These are phyloP conservation scores for Lagopus leucura DNA, from an alignment of 2,113 vertebrate genomes.

Conservation along the genomic window DNA sequence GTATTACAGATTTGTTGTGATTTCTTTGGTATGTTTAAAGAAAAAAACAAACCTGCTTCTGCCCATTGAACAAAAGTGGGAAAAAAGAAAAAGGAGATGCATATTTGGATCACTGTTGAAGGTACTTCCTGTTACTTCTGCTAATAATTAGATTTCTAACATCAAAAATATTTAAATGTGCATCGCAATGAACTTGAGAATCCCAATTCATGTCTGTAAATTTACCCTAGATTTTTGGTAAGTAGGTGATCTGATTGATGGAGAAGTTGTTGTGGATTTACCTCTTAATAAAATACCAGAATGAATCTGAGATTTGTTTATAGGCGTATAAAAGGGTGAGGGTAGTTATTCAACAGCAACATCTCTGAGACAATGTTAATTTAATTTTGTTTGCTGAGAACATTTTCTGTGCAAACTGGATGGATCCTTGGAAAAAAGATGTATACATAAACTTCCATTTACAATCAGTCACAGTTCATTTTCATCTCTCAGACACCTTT, in stretches of 20 bases:
- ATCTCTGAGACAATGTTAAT: not conserved
- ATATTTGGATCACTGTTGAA: not conserved
- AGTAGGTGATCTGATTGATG: not conserved
- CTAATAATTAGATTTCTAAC: not conserved
- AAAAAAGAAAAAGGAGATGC: not conserved
- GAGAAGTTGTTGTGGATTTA: not conserved
- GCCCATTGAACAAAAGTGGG: not conserved
- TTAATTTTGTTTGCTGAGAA: not conserved
- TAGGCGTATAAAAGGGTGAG: not conserved
- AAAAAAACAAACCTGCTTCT: not conserved
- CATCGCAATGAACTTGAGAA: not conserved
- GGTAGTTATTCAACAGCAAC: not conserved
- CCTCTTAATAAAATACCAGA: not conserved
- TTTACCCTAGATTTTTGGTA: not conserved
- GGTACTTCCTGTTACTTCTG: not conserved
- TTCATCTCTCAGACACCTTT: not conserved
- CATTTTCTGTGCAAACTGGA: not conserved
- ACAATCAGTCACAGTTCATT: not conserved
- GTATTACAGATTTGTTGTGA: not conserved
- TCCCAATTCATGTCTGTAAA: not conserved
- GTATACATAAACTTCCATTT: slow-evolving; percentile 1
- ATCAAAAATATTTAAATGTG: not conserved
- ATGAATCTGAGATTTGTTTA: not conserved
- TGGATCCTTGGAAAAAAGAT: not conserved
- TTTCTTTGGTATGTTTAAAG: not conserved